Base-by-base conservation (phyloP, 2,888 invertebrate genomes). In the Orthosia gracilis region DNA sequence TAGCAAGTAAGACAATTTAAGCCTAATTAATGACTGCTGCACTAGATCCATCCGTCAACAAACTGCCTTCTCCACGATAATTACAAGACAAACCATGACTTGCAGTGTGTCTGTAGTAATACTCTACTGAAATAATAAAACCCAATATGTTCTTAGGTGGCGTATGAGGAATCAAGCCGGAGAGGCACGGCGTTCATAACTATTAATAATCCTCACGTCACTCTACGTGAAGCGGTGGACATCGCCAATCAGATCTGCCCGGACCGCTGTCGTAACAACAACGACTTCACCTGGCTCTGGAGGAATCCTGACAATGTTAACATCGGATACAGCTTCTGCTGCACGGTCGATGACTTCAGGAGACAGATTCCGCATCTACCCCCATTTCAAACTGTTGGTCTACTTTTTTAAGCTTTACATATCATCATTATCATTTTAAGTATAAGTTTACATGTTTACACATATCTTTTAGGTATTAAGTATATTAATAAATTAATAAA, bases 251-350 rank as follows among this genome's bases (percentile, higher is more conserved):
- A 93, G 17, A 96, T 97, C 88, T 97, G 97, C 87, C 89, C 93
- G 0, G 97, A 97, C 89, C 91, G 91, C 1, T 96, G 96, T 83
- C 95, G 97, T 73, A 91, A 97, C 80, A 92, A 97, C 81, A 97
- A 97, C 88, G 84, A 90, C 15, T 59, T 59, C n/a, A 11, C 0
- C 87, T 73, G 0, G 94, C 97, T 0, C 88, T 94, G 88, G 1
- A 97, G 97, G 97, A 89, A 93, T 13, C 92, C 96, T 0, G 92
- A 96, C 75, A 93, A 97, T 80, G 91, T 97, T 47, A 92, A 93
- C 72, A 88, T 94, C 23, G 98, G 98, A 0, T 97, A 97, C 90
- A 97, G 97, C 57, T 97, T 97, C 91, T 97, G 97, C 85, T 98
- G 97, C 89, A 93, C 94, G 4, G 93, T 97, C 31, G 92, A 95